phyloP scores from a whole-genome alignment of 2,797 vertebrate genomes.

The Sciaenops ocellatus region DNA sequence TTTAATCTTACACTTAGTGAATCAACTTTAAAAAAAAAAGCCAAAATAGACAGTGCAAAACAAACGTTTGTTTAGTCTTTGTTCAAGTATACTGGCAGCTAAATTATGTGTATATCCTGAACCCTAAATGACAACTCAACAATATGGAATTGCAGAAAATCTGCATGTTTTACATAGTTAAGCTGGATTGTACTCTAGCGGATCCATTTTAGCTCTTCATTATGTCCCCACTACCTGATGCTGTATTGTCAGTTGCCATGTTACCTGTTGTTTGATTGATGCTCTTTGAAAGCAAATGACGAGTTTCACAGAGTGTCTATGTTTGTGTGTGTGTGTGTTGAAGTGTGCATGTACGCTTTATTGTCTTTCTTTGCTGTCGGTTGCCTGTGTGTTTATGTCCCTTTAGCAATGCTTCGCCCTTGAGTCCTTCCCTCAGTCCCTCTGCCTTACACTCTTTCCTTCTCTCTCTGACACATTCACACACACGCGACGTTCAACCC shows the following conservation, averaged over 20 bases:
- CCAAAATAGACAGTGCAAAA: background rate
- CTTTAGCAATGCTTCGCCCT: slow-evolving; percentile 28
- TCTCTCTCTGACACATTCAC: slow-evolving; percentile 16
- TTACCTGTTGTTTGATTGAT: slow-evolving; percentile 39
- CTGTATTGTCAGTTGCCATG: slow-evolving; percentile 44
- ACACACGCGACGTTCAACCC: slow-evolving; percentile 27
- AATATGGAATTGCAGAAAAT: slow-evolving; percentile 1
- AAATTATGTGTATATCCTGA: background rate
- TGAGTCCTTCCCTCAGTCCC: background rate
- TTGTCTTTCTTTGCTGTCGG: slow-evolving; percentile 23
- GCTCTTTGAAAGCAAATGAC: slow-evolving; percentile 35
- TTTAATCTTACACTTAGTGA: background rate
- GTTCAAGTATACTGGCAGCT: background rate
- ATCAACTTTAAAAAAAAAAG: background rate
- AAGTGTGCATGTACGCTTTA: slow-evolving; percentile 10
- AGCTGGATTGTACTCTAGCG: slow-evolving; percentile 17
- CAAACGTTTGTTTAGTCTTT: slow-evolving; percentile 1
- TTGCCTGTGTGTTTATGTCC: slow-evolving; percentile 37
- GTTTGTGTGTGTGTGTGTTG: slow-evolving; percentile 13
- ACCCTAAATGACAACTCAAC: slow-evolving; percentile 6
- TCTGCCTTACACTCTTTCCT: slow-evolving; percentile 3
- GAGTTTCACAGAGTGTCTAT: slow-evolving; percentile 16
- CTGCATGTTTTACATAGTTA: slow-evolving; percentile 11
- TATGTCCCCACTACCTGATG: slow-evolving; percentile 15
- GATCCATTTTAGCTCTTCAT: slow-evolving; percentile 20